Evolutionary conservation across 2,797 vertebrate genomes (phyloP).

Genomic region (Rachycentron canadum): DNA sequence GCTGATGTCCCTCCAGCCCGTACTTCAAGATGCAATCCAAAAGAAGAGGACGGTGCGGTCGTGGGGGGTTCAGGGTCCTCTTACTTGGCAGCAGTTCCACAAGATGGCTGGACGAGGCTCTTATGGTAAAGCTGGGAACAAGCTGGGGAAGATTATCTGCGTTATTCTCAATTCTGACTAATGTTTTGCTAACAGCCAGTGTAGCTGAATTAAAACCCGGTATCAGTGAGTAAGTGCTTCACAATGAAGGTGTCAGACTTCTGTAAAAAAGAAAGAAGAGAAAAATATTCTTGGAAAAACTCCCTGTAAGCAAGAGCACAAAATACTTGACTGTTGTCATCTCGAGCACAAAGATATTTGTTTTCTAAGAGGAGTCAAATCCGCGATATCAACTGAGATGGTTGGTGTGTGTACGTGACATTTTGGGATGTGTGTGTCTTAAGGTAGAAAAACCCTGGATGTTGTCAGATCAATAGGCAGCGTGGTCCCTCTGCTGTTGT

Average conservation of each 20-base stretch:
- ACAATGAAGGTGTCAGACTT: neutral
- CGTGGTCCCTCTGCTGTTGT: slow-evolving; percentile 47
- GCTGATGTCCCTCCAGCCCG: slow-evolving; percentile 96
- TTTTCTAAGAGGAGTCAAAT: slow-evolving; percentile 13
- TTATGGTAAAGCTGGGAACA: slow-evolving; percentile 88
- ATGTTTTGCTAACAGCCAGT: neutral
- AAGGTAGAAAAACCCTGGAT: slow-evolving; percentile 28
- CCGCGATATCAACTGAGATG: neutral
- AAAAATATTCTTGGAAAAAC: neutral
- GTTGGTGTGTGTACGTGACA: slow-evolving; percentile 23
- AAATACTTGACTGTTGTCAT: neutral
- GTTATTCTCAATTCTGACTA: neutral
- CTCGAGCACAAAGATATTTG: neutral
- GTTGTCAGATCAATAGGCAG: slow-evolving; percentile 58
- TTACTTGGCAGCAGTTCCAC: slow-evolving; percentile 99
- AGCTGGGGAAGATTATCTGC: neutral
- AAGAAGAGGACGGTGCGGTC: slow-evolving; percentile 97
- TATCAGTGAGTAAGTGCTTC: neutral
- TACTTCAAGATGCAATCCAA: slow-evolving; percentile 98
- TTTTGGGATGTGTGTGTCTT: slow-evolving; percentile 37
- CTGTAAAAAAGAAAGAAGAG: neutral
- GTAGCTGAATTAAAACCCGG: neutral
- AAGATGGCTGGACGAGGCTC: slow-evolving; percentile 99
- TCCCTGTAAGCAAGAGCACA: neutral
- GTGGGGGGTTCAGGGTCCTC: slow-evolving; percentile 98